These are phyloP conservation scores for Idaea straminata DNA, from an alignment of 2,888 invertebrate genomes.

Conservation along the genomic window DNA sequence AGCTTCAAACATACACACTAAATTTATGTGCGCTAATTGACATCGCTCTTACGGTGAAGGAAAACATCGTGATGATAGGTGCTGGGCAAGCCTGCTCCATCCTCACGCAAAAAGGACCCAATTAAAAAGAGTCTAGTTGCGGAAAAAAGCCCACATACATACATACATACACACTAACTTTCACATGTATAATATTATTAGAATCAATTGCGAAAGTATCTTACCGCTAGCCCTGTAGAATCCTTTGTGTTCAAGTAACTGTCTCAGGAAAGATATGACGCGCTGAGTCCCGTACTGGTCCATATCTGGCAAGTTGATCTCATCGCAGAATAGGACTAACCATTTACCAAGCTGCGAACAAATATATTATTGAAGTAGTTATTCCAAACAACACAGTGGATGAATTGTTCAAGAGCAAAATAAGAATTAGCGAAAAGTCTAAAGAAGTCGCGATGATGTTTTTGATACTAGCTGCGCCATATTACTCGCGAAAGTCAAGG, in stretches of 20 bases:
- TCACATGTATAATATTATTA: neutral
- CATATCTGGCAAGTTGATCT: slow-evolving; percentile 99
- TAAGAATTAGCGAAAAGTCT: neutral
- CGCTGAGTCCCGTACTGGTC: slow-evolving; percentile 98
- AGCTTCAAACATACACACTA: too few relatives aligned
- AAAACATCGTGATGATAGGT: too few relatives aligned
- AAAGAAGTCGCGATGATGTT: neutral
- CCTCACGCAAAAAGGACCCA: too few relatives aligned
- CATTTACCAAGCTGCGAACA: slow-evolving; percentile 92
- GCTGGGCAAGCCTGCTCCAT: too few relatives aligned
- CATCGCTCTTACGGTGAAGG: too few relatives aligned
- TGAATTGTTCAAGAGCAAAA: neutral
- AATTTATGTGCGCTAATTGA: too few relatives aligned
- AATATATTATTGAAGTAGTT: slow-evolving; percentile 8
- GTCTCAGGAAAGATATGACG: slow-evolving; percentile 99
- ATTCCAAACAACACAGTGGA: neutral
- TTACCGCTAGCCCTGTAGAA: slow-evolving; percentile 89
- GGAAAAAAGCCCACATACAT: too few relatives aligned
- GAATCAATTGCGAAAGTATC: slow-evolving; percentile 17
- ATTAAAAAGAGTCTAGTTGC: too few relatives aligned
- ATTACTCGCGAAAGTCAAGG: too few relatives aligned
- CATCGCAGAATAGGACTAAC: slow-evolving; percentile 99
- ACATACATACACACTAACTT: neutral
- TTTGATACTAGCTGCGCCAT: too few relatives aligned
- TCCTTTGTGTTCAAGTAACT: slow-evolving; percentile 97